Evolutionary conservation across 2,113 vertebrate species (phyloP).

Genomic region (Serilophus lunatus): DNA sequence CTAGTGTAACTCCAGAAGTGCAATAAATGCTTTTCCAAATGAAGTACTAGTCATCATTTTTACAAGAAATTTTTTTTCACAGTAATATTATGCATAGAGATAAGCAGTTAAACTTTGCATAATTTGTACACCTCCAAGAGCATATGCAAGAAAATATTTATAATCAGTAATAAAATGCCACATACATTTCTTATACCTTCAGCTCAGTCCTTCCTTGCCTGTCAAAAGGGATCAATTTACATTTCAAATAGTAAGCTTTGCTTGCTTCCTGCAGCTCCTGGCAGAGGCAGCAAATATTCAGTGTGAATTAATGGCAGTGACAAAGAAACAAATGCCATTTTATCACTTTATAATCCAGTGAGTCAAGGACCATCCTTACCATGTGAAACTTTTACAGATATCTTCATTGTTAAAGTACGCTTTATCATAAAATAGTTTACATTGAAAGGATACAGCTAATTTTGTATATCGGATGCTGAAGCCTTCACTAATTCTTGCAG

Average conservation of each 20-base stretch:
- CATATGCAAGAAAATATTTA: background rate
- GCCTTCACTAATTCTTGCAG: background rate
- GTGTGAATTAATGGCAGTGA: background rate
- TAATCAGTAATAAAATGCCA: background rate
- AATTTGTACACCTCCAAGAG: background rate
- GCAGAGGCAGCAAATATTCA: background rate
- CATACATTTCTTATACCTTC: background rate
- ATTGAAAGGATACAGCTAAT: background rate
- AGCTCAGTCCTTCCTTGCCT: background rate
- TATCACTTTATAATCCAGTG: background rate
- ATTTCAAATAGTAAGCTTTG: background rate
- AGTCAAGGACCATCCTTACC: background rate
- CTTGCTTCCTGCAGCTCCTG: background rate
- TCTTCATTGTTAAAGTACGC: background rate
- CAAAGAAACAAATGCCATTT: background rate
- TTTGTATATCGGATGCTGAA: background rate
- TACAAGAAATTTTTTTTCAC: background rate
- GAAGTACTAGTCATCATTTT: background rate
- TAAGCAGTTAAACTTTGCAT: background rate
- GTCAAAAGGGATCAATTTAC: background rate
- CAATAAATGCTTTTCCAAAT: background rate
- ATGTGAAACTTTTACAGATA: background rate
- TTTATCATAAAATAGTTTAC: background rate
- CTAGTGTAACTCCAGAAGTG: background rate
- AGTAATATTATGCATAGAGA: background rate